Base-by-base conservation (phyloP, 2,888 invertebrate genomes). In the Nysson spinosus region DNA sequence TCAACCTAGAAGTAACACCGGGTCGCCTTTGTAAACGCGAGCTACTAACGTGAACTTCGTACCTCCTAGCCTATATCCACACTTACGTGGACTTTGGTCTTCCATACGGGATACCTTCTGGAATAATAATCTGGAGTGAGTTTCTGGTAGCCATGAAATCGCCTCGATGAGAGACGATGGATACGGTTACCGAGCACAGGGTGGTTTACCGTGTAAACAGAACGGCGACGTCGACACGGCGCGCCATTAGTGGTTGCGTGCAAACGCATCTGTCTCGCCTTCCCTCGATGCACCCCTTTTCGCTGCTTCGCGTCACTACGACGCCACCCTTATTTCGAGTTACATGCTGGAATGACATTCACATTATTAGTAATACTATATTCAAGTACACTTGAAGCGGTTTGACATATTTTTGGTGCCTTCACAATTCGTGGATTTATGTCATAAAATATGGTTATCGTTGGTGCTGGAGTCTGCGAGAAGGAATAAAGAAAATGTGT, bases 131-230 rank as follows among this genome's bases (percentile, higher is more conserved):
- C 57, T 47, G 44, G 32, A 11, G 19, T 30, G 50, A 49, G 55
- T 51, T 47, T 40, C 37, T 11, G 24, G 30, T 46, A 50, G 46
- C 16, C 22, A 35, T 19, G 39, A 54, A 49, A 51, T 49, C 42
- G 30, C n/a, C 52, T 16, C 37, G n/a, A 19, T 28, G 16, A 22
- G n/a, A n/a, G 20, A 46, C 61, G 57, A 68, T 60, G 69, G 63
- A 69, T 63, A 64, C 60, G 51, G 58, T 60, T 62, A 51, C 51
- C 34, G 40, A 40, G 34, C 49, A 52, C 35, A 35, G 69, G 66
- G 54, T 60, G 80, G 84, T 84, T 85, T 84, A 78, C 84, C 78
- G 49, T 81, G 84, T 78, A 83, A 85, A 85, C 85, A 85, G 73
- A 67, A 72, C 73, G 73, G 72, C 73, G 77, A 72, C 73, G 77